Conservation (phyloP, 2,797 vertebrate species). For the Poeciliopsis infans region DNA sequence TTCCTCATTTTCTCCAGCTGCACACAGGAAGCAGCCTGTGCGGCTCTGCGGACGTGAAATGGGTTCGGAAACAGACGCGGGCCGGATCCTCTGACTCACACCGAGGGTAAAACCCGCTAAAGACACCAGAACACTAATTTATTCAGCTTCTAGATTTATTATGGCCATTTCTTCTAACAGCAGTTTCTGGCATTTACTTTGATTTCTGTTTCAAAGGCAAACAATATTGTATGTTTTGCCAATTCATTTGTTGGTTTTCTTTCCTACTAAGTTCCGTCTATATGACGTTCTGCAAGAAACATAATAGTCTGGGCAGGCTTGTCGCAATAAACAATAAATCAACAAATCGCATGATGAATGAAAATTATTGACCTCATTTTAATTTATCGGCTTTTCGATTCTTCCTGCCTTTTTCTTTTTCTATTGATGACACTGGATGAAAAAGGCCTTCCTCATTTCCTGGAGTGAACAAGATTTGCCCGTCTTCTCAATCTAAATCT, state of each 20-base stretch:
- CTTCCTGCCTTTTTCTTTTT: too few species aligned
- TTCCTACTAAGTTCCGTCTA: background rate
- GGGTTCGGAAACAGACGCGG: conserved; percentile 34
- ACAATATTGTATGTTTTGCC: background rate
- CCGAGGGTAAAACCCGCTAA: background rate
- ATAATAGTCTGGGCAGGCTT: background rate
- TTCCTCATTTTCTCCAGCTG: conserved; percentile 22
- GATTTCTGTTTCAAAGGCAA: background rate
- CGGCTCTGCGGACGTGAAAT: conserved; percentile 33
- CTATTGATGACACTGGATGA: too few species aligned
- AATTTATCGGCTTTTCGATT: too few species aligned
- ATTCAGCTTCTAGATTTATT: background rate
- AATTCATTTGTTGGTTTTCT: background rate
- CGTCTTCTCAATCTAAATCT: too few species aligned
- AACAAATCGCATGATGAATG: too few species aligned
- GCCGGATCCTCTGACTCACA: conserved; percentile 48
- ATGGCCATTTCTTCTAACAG: background rate
- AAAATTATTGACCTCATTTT: too few species aligned
- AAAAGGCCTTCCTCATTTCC: too few species aligned
- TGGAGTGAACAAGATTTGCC: too few species aligned
- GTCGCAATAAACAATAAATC: too few species aligned
- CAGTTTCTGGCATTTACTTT: background rate
- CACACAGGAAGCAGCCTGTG: conserved; percentile 23
- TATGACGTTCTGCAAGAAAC: background rate
- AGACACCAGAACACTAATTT: background rate